These are phyloP conservation scores for Electrona antarctica DNA, from an alignment of 2,113 vertebrate genomes.

Conservation along the genomic window DNA sequence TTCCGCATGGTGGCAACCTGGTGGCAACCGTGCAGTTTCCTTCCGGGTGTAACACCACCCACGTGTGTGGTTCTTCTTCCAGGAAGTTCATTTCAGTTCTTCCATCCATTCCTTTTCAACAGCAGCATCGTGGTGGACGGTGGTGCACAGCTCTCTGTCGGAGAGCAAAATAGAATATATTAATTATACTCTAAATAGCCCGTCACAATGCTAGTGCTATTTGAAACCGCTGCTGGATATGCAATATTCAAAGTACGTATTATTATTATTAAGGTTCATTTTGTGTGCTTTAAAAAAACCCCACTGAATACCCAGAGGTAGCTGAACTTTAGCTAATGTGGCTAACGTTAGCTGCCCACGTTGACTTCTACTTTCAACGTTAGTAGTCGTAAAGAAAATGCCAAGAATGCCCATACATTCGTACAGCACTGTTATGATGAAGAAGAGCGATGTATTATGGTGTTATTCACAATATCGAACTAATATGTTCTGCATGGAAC, in stretches of 20 bases:
- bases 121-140: too few species aligned
- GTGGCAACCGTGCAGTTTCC: too few species aligned
- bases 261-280: too few species aligned
- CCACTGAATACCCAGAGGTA: neutral
- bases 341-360: neutral
- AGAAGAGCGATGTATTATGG: neutral
- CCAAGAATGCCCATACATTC: neutral
- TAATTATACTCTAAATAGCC: neutral
- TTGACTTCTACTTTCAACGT: neutral
- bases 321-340: neutral
- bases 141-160: neutral
- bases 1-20: too few species aligned
- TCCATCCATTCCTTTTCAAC: too few species aligned
- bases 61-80: too few species aligned
- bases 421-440: neutral
- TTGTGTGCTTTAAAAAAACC: neutral
- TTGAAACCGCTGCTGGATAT: slow-evolving; percentile 80
- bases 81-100: too few species aligned
- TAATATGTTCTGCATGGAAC: neutral
- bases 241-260: slow-evolving; percentile 78
- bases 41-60: too few species aligned
- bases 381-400: neutral
- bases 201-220: slow-evolving; percentile 77
- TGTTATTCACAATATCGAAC: too few species aligned
- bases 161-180: neutral